A percentile compares a stretch with the other conserved stretches of the same genome.
Conservation (phyloP, 2,888 invertebrate genomes). For the Nysson spinosus region DNA sequence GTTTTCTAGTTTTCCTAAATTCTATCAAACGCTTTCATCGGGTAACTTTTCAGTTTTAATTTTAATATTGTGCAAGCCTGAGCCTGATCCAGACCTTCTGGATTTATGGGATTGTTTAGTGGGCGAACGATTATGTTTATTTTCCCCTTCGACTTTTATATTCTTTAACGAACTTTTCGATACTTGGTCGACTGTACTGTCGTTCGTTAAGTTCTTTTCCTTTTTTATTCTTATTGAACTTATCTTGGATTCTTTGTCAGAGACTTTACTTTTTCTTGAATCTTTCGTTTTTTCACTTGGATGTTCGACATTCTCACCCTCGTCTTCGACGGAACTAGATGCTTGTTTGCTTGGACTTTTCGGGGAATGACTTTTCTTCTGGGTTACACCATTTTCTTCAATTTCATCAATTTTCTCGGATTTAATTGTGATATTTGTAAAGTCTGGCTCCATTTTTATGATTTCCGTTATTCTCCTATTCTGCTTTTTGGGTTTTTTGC, state of each 20-base stretch:
- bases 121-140: not conserved
- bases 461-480: not conserved
- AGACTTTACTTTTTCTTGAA: not conserved
- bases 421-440: conserved; percentile 16
- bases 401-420: conserved; percentile 13
- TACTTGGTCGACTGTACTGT: not conserved
- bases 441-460: conserved; percentile 12
- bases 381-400: not conserved
- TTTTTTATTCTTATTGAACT: not conserved
- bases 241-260: not conserved
- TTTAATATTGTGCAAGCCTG: conserved; percentile 19
- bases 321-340: not conserved
- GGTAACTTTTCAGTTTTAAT: conserved; percentile 26
- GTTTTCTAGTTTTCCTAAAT: not conserved
- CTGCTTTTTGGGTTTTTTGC: conserved; percentile 32
- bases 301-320: not conserved
- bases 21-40: too few species aligned
- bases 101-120: conserved; percentile 4
- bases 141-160: not conserved
- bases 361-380: not conserved
- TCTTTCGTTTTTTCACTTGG: not conserved
- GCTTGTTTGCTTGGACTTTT: not conserved
- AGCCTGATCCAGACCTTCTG: not conserved
- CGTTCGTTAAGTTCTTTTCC: not conserved
- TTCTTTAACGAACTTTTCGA: not conserved